Evolutionary conservation across 1,140 invertebrate genomes (phyloP), one percentile per base, ranked within the genome.

Genomic region (Carposina sasakii): DNA sequence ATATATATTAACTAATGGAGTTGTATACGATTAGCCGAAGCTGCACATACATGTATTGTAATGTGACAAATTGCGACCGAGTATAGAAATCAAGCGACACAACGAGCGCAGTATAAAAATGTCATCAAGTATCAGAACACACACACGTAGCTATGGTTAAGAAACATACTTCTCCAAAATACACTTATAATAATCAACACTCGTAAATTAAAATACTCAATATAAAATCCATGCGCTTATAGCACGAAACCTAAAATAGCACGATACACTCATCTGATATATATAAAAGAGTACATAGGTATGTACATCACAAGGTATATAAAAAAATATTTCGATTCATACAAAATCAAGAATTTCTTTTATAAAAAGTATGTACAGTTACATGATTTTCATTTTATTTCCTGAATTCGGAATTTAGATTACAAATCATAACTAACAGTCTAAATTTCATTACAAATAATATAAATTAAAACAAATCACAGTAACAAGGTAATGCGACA

Each of bases 381-480:
- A 59, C 52, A 58, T 54, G 46, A 48, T 64, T n/a, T 63, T 51
- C 39, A 46, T 68, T 73, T 71, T 67, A 69, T 71, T 79, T 66
- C 63, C 60, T 63, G 48, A 43, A 63, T 51, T 63, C 62, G 67
- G 73, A 79, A 76, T 71, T 60, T 67, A 56, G 46, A 66, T 69
- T 72, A 70, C 44, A 28, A 65, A 67, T 57, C 57, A 64, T 52
- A 63, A 53, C 42, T 56, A 49, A 59, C 64, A 13, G 17, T 12
- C 24, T 6, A 28, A 28, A 28, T 28, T 28, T 6, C 12, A 6
- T 28, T 28, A 21, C 12, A 39, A 57, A 67, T 59, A 59, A 54
- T 67, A 68, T 67, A 72, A 75, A 67, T 65, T 68, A 75, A 79
- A 71, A 72, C 76, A 74, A 83, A 83, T 83, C 79, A 83, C 79